Evolutionary conservation across 2,888 invertebrate genomes (phyloP).

Genomic region (Leptopilina myrica): DNA sequence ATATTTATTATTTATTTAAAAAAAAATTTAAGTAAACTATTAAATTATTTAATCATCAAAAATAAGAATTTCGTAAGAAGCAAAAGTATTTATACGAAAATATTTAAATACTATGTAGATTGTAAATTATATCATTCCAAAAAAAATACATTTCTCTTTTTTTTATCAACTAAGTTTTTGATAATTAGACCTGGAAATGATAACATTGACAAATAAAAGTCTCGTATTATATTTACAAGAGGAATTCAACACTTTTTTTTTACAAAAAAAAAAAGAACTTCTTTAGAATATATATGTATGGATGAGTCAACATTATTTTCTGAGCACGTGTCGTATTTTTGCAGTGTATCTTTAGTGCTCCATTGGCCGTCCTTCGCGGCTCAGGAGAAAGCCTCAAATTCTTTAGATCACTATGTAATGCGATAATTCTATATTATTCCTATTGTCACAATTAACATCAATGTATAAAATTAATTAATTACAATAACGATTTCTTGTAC

Average conservation of each 20-base stretch:
- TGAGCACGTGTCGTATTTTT: slow-evolving; percentile 26
- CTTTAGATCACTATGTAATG: slow-evolving; percentile 20
- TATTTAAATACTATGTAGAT: too few relatives aligned
- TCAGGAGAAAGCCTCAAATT: slow-evolving; percentile 28
- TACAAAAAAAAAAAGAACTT: background rate
- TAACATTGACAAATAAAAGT: background rate
- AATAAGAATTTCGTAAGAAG: too few relatives aligned
- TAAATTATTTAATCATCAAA: too few relatives aligned
- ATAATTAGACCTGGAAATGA: background rate
- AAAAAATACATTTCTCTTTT: too few relatives aligned
- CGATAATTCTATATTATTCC: slow-evolving; percentile 8
- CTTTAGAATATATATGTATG: background rate
- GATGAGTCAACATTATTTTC: slow-evolving; percentile 17
- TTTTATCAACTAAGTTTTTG: too few relatives aligned
- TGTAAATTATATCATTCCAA: too few relatives aligned
- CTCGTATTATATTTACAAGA: background rate
- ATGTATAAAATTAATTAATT: background rate
- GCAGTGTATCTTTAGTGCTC: slow-evolving; percentile 7
- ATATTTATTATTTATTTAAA: too few relatives aligned
- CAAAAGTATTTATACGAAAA: too few relatives aligned
- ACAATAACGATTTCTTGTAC: too few relatives aligned
- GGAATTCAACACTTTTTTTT: background rate
- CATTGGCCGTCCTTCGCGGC: slow-evolving; percentile 10
- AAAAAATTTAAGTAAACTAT: too few relatives aligned
- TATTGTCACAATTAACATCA: background rate